Evolutionary conservation across 1,140 invertebrate genomes (phyloP), one percentile per base, ranked within the genome.

Genomic region (Galendromus occidentalis): DNA sequence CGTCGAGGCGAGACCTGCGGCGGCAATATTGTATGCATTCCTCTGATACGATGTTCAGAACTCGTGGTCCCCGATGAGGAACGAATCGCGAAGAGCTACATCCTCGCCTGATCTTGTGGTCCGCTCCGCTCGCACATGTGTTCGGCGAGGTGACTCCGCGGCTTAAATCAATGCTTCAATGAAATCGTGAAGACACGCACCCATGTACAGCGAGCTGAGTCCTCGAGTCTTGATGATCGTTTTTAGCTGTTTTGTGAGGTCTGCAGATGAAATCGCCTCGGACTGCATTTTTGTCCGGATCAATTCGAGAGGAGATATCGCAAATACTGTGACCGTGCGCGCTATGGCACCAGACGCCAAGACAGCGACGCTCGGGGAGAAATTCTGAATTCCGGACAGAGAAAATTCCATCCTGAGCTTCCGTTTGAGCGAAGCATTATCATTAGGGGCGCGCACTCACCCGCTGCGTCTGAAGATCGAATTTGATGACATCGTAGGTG

Each of bases 1-100:
- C 7, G 93, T 96, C 2, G 94, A 86, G 39, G 82, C 82, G 65
- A 94, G 79, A 12, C 95, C 95, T 73, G 73, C n/a, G n/a, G n/a
- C n/a, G n/a, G n/a, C n/a, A n/a, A n/a, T n/a, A n/a, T n/a, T n/a
- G n/a, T n/a, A n/a, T n/a, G n/a, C n/a, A n/a, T n/a, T n/a, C n/a
- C n/a, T n/a, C n/a, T n/a, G n/a, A n/a, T n/a, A n/a, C n/a, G n/a
- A n/a, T n/a, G n/a, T n/a, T n/a, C n/a, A n/a, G n/a, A n/a, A n/a
- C n/a, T n/a, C n/a, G n/a, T n/a, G n/a, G n/a, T n/a, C n/a, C n/a
- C n/a, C n/a, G n/a, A n/a, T n/a, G n/a, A n/a, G n/a, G n/a, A n/a
- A n/a, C n/a, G n/a, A n/a, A n/a, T n/a, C n/a, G n/a, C n/a, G n/a
- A n/a, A n/a, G n/a, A n/a, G n/a, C n/a, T n/a, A n/a, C n/a, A n/a